Conservation (phyloP, 2,888 invertebrate species). For the Tineola bisselliella region DNA sequence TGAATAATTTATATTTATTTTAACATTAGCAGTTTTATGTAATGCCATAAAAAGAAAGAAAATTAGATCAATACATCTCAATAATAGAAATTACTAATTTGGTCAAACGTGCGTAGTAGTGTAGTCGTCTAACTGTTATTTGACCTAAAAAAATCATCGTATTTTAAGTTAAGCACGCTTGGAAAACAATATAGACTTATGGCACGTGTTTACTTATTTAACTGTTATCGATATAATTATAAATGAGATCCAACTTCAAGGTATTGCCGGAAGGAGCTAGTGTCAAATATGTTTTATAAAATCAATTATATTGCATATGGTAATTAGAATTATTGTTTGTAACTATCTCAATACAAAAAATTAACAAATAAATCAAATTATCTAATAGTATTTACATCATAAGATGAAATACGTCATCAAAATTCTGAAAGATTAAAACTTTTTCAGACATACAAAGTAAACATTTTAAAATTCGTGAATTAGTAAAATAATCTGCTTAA, state of each 20-base stretch:
- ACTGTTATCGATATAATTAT: too few relatives aligned
- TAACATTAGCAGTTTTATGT: too few relatives aligned
- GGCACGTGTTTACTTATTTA: neutral
- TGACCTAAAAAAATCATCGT: neutral
- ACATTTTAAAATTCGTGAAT: neutral
- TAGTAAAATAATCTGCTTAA: neutral
- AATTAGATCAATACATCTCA: neutral
- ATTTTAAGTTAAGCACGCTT: neutral
- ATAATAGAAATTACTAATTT: slow-evolving; percentile 1
- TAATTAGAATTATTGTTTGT: too few relatives aligned
- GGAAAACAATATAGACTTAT: neutral
- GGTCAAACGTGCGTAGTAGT: neutral
- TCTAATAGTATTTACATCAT: neutral
- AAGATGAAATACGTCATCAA: neutral
- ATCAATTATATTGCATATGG: too few relatives aligned
- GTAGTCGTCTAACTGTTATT: neutral
- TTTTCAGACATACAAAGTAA: neutral
- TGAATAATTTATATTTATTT: too few relatives aligned
- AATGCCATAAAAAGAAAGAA: too few relatives aligned
- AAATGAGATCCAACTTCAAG: too few relatives aligned
- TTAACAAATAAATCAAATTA: neutral
- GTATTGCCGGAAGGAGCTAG: too few relatives aligned
- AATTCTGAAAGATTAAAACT: neutral
- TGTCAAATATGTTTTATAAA: too few relatives aligned
- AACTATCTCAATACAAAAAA: too few relatives aligned